Conservation (phyloP, 2,113 vertebrate genomes). For the Cygnus atratus region DNA sequence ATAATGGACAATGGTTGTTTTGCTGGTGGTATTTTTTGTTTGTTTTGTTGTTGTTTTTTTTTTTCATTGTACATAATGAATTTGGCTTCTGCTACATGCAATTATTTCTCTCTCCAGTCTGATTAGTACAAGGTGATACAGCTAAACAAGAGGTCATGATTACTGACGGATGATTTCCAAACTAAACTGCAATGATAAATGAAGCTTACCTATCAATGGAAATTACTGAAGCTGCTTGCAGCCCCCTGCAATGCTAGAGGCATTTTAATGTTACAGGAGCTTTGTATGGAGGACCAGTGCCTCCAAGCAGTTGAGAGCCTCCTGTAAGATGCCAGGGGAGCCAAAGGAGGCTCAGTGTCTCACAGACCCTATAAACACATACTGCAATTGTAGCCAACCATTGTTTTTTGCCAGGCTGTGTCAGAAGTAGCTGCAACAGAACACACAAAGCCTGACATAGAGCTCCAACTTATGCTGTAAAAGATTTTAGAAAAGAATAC, state of each 20-base stretch:
- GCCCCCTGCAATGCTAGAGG: neutral
- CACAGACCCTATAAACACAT: neutral
- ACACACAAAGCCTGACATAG: neutral
- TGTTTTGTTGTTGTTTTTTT: neutral
- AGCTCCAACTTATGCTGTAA: neutral
- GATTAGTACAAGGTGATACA: neutral
- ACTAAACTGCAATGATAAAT: neutral
- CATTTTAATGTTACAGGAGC: neutral
- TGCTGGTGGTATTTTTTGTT: neutral
- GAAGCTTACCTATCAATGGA: neutral
- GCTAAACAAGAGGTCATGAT: neutral
- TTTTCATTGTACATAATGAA: constrained; percentile 11
- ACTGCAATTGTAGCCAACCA: neutral
- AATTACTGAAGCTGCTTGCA: neutral
- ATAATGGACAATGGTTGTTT: neutral
- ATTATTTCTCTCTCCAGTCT: constrained; percentile 1
- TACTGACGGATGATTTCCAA: neutral
- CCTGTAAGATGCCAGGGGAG: neutral
- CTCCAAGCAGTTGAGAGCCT: neutral
- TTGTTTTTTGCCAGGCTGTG: neutral
- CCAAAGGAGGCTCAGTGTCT: neutral
- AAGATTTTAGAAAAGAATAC: neutral
- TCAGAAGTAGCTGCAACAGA: neutral
- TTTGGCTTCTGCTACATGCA: neutral
- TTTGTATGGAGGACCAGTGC: neutral